Conservation (phyloP, 2,113 vertebrate genomes). For the Dermatemys mawii region DNA sequence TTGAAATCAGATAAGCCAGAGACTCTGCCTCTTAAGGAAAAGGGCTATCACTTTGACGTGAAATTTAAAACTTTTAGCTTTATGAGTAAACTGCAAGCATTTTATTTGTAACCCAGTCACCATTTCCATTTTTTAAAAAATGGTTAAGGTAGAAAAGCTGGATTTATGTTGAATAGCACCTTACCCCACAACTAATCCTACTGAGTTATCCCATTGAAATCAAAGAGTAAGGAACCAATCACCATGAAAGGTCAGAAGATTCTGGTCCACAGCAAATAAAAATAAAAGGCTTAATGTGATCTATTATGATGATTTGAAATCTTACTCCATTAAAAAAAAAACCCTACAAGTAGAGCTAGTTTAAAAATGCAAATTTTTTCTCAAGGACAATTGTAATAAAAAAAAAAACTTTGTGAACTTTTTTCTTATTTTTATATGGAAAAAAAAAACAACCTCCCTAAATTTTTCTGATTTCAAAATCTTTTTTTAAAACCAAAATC, state of each 20-base stretch:
- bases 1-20: background rate
- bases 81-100: background rate
- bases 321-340: background rate
- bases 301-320: background rate
- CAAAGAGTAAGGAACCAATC: no score
- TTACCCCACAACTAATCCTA: no score
- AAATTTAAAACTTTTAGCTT: background rate
- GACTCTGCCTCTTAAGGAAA: background rate
- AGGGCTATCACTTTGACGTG: accelerated
- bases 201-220: no score
- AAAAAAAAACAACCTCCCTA: background rate
- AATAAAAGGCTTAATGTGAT: background rate
- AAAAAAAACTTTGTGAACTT: background rate
- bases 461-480: background rate
- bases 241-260: background rate
- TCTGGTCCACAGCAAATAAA: background rate
- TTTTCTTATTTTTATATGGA: background rate
- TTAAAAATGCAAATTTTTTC: background rate
- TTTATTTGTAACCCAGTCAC: background rate
- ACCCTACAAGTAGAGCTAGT: background rate
- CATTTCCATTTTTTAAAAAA: background rate
- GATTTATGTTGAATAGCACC: no score
- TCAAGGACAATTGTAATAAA: background rate
- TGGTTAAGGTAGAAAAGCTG: no score
- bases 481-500: no score